Base-by-base conservation (phyloP, 2,888 invertebrate genomes). In the Aphelenchoides bicaudatus region DNA sequence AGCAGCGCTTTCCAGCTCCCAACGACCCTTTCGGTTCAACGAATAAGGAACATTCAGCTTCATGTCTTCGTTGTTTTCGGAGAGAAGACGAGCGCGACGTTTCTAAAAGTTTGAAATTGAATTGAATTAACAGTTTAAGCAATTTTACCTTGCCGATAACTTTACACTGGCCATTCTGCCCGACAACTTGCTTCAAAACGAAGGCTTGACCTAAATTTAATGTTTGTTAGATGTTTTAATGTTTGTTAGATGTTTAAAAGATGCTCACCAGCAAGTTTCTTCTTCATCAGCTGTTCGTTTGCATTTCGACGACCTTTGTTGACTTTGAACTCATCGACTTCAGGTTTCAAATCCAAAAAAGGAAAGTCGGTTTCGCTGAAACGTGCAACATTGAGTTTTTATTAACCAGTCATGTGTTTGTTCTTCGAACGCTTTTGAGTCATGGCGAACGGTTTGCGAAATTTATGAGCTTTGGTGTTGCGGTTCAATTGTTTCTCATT, bases 11-110 rank as follows among this genome's bases (percentile, higher is more conserved):
- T 66, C 60, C 49, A 62, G 61, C 28, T 70, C 63, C 75, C 75
- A 75, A 56, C 74, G 70, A 50, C 68, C 64, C 59, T 72, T 69
- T 48, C 70, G 70, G 58, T 75, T 75, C 51, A 75, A 59, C 49
- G 74, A 74, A 61, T 75, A 75, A 37, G 67, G 63, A 56, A 75
- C 72, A 49, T 64, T 62, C 29, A 61, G 19, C 27, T 58, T 62
- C 48, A 74, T 63, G 52, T 70, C 73, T 50, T 74, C 72, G 53
- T 62, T 57, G 58, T 61, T 62, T 39, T 68, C 68, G 46, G 71
- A 70, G 16, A 70, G 61, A 21, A 74, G 63, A 27, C 71, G 71
- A 29, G 68, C 71, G 59, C 65, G 67, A 56, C 73, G 71, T 52
- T 65, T 65, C 72, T 70, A 25, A 30, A 67, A 56, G n/a, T 6